Conservation (phyloP, 1,140 invertebrate genomes). For the Eciton burchellii region DNA sequence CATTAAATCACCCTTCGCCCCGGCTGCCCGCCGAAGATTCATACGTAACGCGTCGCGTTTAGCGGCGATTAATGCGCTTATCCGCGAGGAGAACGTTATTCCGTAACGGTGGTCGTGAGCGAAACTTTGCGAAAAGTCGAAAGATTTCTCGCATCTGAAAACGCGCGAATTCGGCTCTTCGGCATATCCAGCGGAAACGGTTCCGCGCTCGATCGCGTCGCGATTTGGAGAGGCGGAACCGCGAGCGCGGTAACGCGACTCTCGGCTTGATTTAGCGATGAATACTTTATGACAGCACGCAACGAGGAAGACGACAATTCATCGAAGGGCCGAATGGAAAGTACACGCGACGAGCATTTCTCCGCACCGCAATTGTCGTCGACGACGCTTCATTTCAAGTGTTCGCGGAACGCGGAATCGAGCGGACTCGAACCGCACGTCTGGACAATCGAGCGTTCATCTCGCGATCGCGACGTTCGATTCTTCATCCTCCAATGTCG, state of each 20-base stretch:
- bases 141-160: neutral
- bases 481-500: neutral
- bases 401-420: slow-evolving; percentile 29
- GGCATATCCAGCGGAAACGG: no score
- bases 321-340: slow-evolving; percentile 65
- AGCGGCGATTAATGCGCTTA: slow-evolving; percentile 68
- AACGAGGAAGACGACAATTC: slow-evolving; percentile 65
- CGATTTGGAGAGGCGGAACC: slow-evolving; percentile 33
- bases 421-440: slow-evolving; percentile 28
- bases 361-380: slow-evolving; percentile 42
- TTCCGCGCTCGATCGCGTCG: slow-evolving; percentile 27
- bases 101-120: slow-evolving; percentile 54
- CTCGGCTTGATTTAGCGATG: slow-evolving; percentile 66
- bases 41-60: slow-evolving; percentile 64
- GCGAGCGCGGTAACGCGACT: slow-evolving; percentile 44
- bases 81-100: slow-evolving; percentile 61
- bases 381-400: slow-evolving; percentile 26
- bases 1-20: slow-evolving; percentile 77
- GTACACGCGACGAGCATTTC: slow-evolving; percentile 30
- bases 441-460: slow-evolving; percentile 44
- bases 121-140: no score
- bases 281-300: slow-evolving; percentile 69
- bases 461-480: no score
- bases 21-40: slow-evolving; percentile 60
- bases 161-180: no score